Conservation (phyloP, 1,140 invertebrate genomes). For the Leptinotarsa lineolata region DNA sequence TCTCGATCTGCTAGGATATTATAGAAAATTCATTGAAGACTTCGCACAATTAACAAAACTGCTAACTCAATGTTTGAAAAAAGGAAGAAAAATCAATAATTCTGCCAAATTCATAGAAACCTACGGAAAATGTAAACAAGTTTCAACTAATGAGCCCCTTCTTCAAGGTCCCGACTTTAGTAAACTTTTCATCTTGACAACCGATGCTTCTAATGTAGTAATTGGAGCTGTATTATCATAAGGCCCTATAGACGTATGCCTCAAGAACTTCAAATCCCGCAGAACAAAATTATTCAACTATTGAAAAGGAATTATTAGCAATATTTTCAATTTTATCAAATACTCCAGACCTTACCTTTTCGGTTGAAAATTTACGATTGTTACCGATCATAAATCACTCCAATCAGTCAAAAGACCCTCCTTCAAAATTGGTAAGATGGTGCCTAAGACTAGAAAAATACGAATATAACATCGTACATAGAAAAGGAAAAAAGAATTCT, state of each 20-base stretch:
- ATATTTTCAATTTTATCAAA: conserved; percentile 44
- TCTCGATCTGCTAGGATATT: too few relatives aligned
- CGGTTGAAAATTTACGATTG: conserved; percentile 40
- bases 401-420: conserved; percentile 53
- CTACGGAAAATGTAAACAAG: too few relatives aligned
- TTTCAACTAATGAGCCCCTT: too few relatives aligned
- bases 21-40: too few relatives aligned
- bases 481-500: too few relatives aligned
- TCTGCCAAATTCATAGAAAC: background rate
- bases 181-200: too few relatives aligned
- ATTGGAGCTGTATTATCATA: too few relatives aligned
- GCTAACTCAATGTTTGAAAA: background rate
- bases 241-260: conserved; percentile 36
- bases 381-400: conserved; percentile 42
- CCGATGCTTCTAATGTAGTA: too few relatives aligned
- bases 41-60: too few relatives aligned
- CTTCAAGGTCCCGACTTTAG: too few relatives aligned
- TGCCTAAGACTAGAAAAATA: conserved; percentile 42
- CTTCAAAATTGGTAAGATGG: conserved; percentile 57
- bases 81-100: background rate
- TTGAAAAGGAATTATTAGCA: conserved; percentile 52
- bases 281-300: too few relatives aligned
- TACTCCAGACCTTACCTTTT: conserved; percentile 42
- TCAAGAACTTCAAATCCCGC: conserved; percentile 42
- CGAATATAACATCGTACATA: too few relatives aligned